phyloP scores from a whole-genome alignment of 2,888 invertebrate species.

The Melieria omissa region DNA sequence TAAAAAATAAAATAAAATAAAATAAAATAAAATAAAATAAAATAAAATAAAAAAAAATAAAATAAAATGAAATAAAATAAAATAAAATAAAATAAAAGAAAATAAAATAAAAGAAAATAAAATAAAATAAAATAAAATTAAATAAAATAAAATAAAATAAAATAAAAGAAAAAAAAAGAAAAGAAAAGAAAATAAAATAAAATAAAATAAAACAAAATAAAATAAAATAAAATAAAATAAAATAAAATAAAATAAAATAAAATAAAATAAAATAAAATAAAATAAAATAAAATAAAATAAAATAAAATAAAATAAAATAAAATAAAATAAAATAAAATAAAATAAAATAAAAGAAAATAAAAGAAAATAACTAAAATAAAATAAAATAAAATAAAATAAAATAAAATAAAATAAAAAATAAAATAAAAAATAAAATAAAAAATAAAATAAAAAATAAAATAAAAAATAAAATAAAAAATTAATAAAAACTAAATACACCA shows the following conservation, averaged over 20 bases:
- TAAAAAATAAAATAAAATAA: neutral
- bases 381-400: too few relatives aligned
- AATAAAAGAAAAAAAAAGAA: neutral
- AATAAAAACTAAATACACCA: too few relatives aligned
- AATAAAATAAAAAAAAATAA: constrained; percentile 1
- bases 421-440: too few relatives aligned
- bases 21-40: constrained; percentile 4
- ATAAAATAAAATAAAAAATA: too few relatives aligned
- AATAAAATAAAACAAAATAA: neutral
- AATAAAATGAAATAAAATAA: neutral
- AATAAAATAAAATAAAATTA: neutral
- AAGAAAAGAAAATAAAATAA: neutral
- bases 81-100: neutral
- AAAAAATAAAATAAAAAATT: too few relatives aligned
- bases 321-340: constrained; percentile 2
- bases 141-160: neutral
- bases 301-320: constrained; percentile 2
- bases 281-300: constrained; percentile 1
- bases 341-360: neutral
- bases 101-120: neutral
- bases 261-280: neutral
- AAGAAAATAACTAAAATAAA: neutral
- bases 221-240: constrained; percentile 1
- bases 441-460: too few relatives aligned
- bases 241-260: neutral